phyloP scores from a whole-genome alignment of 2,113 vertebrate species.

The Oophaga pumilio region DNA sequence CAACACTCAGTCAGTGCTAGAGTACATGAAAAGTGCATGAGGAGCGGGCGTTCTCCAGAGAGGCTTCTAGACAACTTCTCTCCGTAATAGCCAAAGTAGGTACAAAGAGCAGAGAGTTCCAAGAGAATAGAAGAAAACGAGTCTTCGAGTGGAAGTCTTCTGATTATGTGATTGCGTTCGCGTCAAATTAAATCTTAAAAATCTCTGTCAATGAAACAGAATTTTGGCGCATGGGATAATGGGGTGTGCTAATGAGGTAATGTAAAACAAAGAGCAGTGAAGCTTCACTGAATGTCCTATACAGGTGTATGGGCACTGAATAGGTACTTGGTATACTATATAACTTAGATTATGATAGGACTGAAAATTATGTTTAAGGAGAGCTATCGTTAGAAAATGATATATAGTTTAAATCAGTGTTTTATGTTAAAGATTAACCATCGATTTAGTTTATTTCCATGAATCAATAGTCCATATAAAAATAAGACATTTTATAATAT shows the following conservation, averaged over 20 bases:
- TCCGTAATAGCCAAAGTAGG: constrained; percentile 22
- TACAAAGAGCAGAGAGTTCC: constrained; percentile 39
- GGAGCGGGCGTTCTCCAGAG: neutral
- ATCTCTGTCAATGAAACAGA: constrained; percentile 29
- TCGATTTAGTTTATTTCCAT: too few species aligned
- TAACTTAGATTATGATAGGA: too few species aligned
- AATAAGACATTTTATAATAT: too few species aligned
- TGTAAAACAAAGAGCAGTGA: neutral
- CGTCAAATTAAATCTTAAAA: constrained; percentile 35
- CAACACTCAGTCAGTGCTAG: neutral
- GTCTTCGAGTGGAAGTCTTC: constrained; percentile 5
- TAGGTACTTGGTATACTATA: neutral
- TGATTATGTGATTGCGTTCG: constrained; percentile 27
- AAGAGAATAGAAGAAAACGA: constrained; percentile 17
- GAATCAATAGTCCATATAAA: too few species aligned
- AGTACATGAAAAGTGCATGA: constrained; percentile 14
- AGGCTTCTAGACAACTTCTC: neutral
- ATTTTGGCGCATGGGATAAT: neutral
- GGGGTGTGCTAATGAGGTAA: neutral
- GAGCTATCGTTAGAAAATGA: too few species aligned
- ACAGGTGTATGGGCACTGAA: neutral
- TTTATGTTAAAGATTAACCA: too few species aligned
- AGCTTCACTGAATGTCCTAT: neutral
- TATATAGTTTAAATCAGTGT: too few species aligned
- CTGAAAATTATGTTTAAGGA: neutral